These are phyloP conservation scores for Plumapathes pennacea DNA, from an alignment of 92 coral and sea anemone species.

Conservation along the genomic window DNA sequence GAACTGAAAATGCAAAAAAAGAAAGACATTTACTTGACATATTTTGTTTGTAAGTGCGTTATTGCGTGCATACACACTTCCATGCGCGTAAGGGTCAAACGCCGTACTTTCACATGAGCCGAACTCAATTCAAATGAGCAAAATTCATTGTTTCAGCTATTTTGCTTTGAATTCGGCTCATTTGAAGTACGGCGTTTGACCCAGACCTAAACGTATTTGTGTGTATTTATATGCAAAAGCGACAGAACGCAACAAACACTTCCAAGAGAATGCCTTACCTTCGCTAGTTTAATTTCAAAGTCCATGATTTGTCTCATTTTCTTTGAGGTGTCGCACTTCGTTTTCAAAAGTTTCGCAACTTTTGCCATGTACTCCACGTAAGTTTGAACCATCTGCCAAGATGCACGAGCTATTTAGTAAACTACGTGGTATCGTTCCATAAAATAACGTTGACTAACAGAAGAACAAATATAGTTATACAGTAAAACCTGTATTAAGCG, in stretches of 20 bases:
- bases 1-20: constrained; percentile 34
- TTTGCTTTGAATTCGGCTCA: too few relatives aligned
- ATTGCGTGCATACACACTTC: background rate
- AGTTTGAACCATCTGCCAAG: constrained; percentile 74
- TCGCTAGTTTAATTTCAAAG: constrained; percentile 83
- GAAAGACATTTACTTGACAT: too few relatives aligned
- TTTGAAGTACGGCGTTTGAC: too few relatives aligned
- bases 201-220: too few relatives aligned
- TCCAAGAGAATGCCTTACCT: too few relatives aligned
- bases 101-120: too few relatives aligned
- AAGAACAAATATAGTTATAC: background rate
- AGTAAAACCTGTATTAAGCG: background rate
- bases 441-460: background rate
- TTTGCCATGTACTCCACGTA: constrained; percentile 93
- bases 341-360: constrained; percentile 79
- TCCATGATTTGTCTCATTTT: constrained; percentile 89
- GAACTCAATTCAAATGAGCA: too few relatives aligned
- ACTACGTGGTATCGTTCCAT: background rate
- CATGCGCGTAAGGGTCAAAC: too few relatives aligned
- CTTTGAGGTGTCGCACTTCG: constrained; percentile 68
- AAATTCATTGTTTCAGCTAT: too few relatives aligned
- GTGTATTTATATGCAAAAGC: too few relatives aligned
- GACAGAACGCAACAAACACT: too few relatives aligned
- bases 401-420: background rate
- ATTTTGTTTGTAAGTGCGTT: background rate